phyloP scores from a whole-genome alignment of 2,113 vertebrate genomes.

The Anhinga anhinga region DNA sequence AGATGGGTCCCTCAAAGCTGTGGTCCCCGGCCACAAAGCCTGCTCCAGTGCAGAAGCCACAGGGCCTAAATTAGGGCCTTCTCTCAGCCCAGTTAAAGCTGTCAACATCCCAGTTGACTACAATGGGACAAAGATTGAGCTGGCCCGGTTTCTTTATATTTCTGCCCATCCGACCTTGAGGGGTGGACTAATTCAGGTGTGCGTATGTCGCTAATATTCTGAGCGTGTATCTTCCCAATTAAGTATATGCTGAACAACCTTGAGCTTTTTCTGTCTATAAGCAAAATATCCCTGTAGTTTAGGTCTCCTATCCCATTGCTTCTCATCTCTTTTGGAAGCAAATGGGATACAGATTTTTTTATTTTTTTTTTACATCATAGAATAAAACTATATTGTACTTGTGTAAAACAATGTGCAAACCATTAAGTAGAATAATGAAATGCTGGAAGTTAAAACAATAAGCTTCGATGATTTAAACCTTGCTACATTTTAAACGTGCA shows the following conservation, averaged over 20 bases:
- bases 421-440: slow-evolving; percentile 52
- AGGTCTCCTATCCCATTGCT: neutral
- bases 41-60: neutral
- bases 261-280: neutral
- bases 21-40: neutral
- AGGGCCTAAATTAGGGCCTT: neutral
- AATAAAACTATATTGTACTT: slow-evolving; percentile 22
- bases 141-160: neutral
- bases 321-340: slow-evolving; percentile 8
- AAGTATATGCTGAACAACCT: neutral
- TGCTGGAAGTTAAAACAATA: slow-evolving; percentile 52
- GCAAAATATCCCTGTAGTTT: neutral
- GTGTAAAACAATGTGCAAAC: slow-evolving; percentile 49
- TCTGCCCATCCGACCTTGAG: neutral
- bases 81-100: neutral
- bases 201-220: neutral
- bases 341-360: neutral
- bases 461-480: slow-evolving; percentile 46
- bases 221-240: neutral
- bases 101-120: neutral
- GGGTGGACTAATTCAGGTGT: neutral
- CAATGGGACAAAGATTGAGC: neutral
- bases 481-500: slow-evolving; percentile 46
- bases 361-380: neutral
- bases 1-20: neutral